Base-by-base conservation (phyloP, 2,797 vertebrate species). In the Epinephelus coioides region DNA sequence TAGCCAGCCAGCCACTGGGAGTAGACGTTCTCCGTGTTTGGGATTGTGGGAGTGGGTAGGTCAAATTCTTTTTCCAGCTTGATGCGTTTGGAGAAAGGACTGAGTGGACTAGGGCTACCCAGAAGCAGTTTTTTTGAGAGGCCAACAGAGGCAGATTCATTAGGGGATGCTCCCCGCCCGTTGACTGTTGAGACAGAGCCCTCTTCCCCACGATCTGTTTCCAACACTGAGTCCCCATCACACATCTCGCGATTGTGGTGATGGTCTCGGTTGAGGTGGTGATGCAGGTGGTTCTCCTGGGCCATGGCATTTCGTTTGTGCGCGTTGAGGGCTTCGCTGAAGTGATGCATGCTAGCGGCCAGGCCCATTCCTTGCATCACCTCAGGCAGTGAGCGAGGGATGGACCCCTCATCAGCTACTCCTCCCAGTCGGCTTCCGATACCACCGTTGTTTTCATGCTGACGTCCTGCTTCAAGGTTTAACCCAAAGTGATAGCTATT, bases 1-100 rank as follows among this genome's bases (percentile, higher is more conserved):
- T 99, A 99, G 93, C 98, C 98, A 9, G 98, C 98, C 87, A 99
- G 96, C 98, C 98, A 99, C 95, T 99, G 98, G 74, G 98, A 99
- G 94, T 99, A 99, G 92, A 99, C 98, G 84, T 99, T 99, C 93
- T 99, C 98, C 1, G 98, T 97, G 95, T 98, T 99, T 74, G 98
- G 98, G 96, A 99, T 99, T 86, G 98, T 97, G 62, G 98, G 96
- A 0, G 97, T 97, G 63, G 98, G 97, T 81, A 99, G 94, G 89
- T 99, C 98, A 86, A 99, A 99, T 94, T 99, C 98, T 93, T 99
- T 99, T 93, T 99, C 98, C 91, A 98, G 94, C 95, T 99, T 99
- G 93, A 99, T 99, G 89, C 98, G 97, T 95, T 99, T 99, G 88
- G 98, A 96, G 94, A 99, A 98, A 88, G 98, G 98, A 93, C 98